Conservation (phyloP, 2,113 vertebrate species). For the Verasper variegatus region DNA sequence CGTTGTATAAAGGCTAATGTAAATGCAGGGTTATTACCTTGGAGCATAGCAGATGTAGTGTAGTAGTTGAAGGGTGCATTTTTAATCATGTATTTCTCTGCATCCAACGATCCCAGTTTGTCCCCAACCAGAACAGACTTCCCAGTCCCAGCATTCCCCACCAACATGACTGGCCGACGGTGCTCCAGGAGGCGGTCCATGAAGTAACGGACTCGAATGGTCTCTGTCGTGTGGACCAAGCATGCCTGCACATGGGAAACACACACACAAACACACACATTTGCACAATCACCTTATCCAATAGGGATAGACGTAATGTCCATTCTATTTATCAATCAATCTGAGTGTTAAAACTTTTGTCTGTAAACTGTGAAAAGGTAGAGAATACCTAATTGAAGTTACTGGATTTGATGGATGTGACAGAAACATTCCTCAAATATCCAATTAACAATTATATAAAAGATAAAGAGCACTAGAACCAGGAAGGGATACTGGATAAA, state of each 20-base stretch:
- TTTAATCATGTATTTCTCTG: constrained; percentile 86
- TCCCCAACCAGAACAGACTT: constrained; percentile 91
- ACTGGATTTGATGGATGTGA: too few species aligned
- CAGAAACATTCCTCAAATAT: too few species aligned
- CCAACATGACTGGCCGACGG: constrained; percentile 88
- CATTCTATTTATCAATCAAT: too few species aligned
- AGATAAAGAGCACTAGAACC: too few species aligned
- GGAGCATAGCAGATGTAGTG: constrained; percentile 94
- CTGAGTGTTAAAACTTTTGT: too few species aligned
- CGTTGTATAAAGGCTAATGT: neutral
- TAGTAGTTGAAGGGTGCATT: constrained; percentile 96
- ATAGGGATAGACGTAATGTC: too few species aligned
- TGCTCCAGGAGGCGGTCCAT: constrained; percentile 86
- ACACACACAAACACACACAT: too few species aligned
- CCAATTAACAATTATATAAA: too few species aligned
- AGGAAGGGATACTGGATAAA: too few species aligned
- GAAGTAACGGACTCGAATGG: constrained; percentile 89
- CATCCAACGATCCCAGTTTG: constrained; percentile 85
- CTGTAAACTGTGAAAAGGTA: too few species aligned
- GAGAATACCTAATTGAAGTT: too few species aligned
- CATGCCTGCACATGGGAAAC: constrained; percentile 83
- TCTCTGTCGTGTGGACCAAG: constrained; percentile 91
- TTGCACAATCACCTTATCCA: neutral
- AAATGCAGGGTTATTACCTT: constrained; percentile 82
- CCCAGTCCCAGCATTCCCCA: constrained; percentile 89